phyloP scores from a whole-genome alignment of 2,797 vertebrate genomes.

The Chelon labrosus region DNA sequence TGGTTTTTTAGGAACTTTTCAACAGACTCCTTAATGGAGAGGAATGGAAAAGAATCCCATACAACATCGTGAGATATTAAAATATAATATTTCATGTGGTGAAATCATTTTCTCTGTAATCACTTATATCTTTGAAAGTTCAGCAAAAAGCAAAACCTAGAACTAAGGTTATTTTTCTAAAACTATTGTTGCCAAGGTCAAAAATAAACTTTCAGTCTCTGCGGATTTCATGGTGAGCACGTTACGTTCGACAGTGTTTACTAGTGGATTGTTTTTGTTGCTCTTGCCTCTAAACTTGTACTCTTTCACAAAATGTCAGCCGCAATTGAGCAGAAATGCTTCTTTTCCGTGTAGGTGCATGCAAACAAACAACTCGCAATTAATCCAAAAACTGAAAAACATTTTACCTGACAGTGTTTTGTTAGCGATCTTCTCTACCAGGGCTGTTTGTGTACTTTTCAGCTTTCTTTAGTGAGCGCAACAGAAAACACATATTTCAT shows the following conservation, averaged over 20 bases:
- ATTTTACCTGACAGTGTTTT: conserved; percentile 41
- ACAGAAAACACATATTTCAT: conserved; percentile 52
- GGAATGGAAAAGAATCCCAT: too few relatives aligned
- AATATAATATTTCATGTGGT: too few relatives aligned
- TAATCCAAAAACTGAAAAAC: conserved; percentile 42
- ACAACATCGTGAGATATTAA: too few relatives aligned
- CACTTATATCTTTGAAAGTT: too few relatives aligned
- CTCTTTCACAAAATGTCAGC: conserved; percentile 22
- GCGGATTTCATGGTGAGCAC: background rate
- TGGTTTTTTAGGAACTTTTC: background rate
- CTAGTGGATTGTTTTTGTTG: background rate
- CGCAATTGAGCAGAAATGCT: conserved; percentile 7
- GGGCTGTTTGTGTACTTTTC: conserved; percentile 55
- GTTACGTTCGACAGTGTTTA: background rate
- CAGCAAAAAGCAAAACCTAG: too few relatives aligned
- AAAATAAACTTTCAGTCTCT: background rate
- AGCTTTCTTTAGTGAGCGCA: conserved; percentile 30
- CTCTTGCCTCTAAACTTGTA: background rate
- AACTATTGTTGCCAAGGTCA: conserved; percentile 3
- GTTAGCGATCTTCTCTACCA: conserved; percentile 8
- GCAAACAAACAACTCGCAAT: conserved; percentile 40
- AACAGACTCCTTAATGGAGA: too few relatives aligned
- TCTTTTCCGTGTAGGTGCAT: conserved; percentile 10
- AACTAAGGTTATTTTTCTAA: background rate
- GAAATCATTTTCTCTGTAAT: too few relatives aligned